Conservation (phyloP, 2,113 vertebrate species). For the Ascaphus truei region DNA sequence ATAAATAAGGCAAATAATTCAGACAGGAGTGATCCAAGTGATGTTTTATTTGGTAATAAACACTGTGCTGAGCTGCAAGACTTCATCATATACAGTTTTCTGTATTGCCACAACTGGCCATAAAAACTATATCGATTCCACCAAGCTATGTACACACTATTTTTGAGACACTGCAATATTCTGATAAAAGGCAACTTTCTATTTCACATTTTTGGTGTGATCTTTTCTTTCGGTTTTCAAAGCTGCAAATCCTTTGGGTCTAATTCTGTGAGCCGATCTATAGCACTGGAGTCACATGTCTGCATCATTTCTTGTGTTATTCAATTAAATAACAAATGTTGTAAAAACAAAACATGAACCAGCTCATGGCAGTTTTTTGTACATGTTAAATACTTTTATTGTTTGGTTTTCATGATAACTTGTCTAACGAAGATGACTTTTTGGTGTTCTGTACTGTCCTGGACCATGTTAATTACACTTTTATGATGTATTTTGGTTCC, state of each 20-base stretch:
- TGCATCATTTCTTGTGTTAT: slow-evolving; percentile 77
- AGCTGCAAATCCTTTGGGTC: slow-evolving; percentile 74
- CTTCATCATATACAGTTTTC: not conserved
- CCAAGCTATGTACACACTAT: not conserved
- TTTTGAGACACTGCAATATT: not conserved
- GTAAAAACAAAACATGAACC: slow-evolving; percentile 70
- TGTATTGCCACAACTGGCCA: not conserved
- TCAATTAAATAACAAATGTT: slow-evolving; percentile 75
- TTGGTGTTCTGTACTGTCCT: slow-evolving; percentile 82
- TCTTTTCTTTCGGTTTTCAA: slow-evolving; percentile 62
- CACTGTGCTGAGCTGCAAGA: too few relatives aligned
- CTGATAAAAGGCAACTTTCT: not conserved
- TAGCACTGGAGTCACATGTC: slow-evolving; percentile 81
- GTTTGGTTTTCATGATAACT: slow-evolving; percentile 89
- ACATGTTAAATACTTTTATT: slow-evolving; percentile 90
- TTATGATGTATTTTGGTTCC: slow-evolving; percentile 76
- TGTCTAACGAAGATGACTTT: slow-evolving; percentile 77
- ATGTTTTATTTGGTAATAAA: not conserved
- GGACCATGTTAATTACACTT: slow-evolving; percentile 86
- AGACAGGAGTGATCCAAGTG: too few relatives aligned
- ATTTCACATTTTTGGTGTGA: slow-evolving; percentile 78
- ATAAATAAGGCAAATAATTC: not conserved
- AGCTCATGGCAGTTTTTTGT: slow-evolving; percentile 84
- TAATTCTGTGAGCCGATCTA: slow-evolving; percentile 78
- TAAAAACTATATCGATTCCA: not conserved